These are phyloP conservation scores for Piezodorus guildinii DNA, from an alignment of 1,140 invertebrate species.

Conservation along the genomic window DNA sequence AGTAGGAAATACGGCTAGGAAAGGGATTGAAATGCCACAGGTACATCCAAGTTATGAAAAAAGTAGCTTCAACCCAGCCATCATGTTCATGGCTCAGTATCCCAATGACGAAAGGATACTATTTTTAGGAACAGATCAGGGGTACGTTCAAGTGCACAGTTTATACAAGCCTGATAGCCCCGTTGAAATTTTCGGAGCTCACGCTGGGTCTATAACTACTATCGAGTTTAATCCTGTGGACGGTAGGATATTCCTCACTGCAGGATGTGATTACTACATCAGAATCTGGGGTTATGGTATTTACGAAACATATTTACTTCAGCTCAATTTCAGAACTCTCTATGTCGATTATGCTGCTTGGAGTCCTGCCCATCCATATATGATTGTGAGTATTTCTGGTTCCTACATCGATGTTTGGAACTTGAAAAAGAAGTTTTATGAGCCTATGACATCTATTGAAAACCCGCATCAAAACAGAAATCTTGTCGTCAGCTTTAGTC, in stretches of 20 bases:
- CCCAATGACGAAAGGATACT: background rate
- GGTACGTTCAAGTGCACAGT: background rate
- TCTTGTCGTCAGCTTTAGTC: background rate
- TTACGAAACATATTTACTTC: background rate
- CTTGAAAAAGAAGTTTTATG: background rate
- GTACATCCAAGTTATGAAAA: background rate
- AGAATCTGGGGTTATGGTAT: background rate
- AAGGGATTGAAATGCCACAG: background rate
- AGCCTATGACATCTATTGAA: background rate
- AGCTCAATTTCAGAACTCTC: background rate
- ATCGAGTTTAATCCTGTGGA: background rate
- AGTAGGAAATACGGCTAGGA: background rate
- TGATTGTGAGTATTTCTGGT: background rate
- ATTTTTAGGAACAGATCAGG: background rate
- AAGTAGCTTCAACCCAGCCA: background rate
- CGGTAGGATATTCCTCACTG: background rate
- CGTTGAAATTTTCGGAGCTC: background rate
- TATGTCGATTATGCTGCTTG: background rate
- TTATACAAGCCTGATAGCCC: background rate
- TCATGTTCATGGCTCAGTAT: background rate
- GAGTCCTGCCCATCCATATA: background rate
- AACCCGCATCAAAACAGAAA: background rate
- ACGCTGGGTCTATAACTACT: background rate
- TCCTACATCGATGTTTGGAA: background rate
- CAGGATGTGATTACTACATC: background rate